A percentile compares a stretch with the other conserved stretches of the same genome.
Evolutionary conservation across 2,113 vertebrate species (phyloP).

Genomic region (Phrynosoma blainvillii): DNA sequence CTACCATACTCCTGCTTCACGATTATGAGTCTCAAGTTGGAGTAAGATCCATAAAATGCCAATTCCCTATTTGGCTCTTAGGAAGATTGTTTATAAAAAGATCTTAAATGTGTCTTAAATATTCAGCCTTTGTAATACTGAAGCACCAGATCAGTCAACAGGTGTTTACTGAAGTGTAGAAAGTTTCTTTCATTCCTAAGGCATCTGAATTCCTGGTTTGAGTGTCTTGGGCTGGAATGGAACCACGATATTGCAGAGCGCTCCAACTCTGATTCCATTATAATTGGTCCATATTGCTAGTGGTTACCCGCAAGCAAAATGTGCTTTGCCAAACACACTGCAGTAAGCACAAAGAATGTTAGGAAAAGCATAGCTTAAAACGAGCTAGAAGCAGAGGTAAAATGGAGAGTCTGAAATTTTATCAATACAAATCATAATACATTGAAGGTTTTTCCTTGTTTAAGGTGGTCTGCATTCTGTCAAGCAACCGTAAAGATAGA

Average conservation of each 20-base stretch:
- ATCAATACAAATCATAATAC: neutral
- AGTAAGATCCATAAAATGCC: neutral
- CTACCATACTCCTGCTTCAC: neutral
- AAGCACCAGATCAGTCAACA: too few species aligned
- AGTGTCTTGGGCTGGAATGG: neutral
- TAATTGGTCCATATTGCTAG: neutral
- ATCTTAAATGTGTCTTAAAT: neutral
- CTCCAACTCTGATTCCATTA: neutral
- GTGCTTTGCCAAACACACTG: neutral
- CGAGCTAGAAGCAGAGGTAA: too few species aligned
- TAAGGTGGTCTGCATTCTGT: slow-evolving; percentile 90
- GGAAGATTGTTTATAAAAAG: neutral
- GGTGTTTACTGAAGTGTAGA: too few species aligned
- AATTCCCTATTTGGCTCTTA: too few species aligned
- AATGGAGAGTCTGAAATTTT: neutral
- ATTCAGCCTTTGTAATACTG: neutral
- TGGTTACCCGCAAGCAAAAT: too few species aligned
- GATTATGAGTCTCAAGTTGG: neutral
- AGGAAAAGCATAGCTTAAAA: too few species aligned
- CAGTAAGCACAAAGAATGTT: too few species aligned
- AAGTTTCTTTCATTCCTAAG: neutral
- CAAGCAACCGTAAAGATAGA: slow-evolving; percentile 89
- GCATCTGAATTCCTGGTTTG: neutral
- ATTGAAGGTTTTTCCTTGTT: slow-evolving; percentile 23
- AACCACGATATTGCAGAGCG: neutral